Conservation (phyloP, 2,113 vertebrate genomes). For the Pristiophorus japonicus region DNA sequence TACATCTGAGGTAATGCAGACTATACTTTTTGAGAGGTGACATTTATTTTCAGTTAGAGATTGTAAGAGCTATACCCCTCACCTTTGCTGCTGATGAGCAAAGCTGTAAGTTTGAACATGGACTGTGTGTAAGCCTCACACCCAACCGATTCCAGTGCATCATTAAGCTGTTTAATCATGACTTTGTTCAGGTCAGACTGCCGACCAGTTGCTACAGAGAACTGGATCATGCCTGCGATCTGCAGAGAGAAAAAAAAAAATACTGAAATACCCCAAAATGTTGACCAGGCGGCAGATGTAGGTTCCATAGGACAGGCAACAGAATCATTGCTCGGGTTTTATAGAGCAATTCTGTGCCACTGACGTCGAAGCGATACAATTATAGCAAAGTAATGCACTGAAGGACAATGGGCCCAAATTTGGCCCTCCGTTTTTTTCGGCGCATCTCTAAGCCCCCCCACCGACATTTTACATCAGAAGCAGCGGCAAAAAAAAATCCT, state of each 20-base stretch:
- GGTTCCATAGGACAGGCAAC: background rate
- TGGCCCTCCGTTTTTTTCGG: no score
- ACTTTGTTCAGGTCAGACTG: conserved; percentile 79
- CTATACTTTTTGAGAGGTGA: background rate
- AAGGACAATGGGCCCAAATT: background rate
- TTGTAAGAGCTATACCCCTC: conserved; percentile 37
- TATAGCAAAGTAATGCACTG: background rate
- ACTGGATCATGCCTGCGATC: conserved; percentile 92
- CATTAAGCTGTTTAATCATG: conserved; percentile 76
- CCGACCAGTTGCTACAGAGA: conserved; percentile 72
- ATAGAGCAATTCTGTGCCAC: background rate
- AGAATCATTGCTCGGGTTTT: background rate
- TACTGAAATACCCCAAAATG: background rate
- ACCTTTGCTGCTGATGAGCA: conserved; percentile 89
- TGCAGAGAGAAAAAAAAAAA: conserved; percentile 44
- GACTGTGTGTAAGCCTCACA: conserved; percentile 76
- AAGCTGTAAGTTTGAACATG: conserved; percentile 91
- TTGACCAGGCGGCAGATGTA: background rate
- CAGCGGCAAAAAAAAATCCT: no score
- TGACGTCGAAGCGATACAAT: background rate
- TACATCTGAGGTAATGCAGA: background rate
- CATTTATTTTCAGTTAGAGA: background rate
- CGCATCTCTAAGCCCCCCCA: no score
- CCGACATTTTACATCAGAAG: no score
- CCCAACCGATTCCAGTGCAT: conserved; percentile 63